These are phyloP conservation scores for Drosophila busckii DNA, from an alignment of 1,140 invertebrate species.

Conservation along the genomic window DNA sequence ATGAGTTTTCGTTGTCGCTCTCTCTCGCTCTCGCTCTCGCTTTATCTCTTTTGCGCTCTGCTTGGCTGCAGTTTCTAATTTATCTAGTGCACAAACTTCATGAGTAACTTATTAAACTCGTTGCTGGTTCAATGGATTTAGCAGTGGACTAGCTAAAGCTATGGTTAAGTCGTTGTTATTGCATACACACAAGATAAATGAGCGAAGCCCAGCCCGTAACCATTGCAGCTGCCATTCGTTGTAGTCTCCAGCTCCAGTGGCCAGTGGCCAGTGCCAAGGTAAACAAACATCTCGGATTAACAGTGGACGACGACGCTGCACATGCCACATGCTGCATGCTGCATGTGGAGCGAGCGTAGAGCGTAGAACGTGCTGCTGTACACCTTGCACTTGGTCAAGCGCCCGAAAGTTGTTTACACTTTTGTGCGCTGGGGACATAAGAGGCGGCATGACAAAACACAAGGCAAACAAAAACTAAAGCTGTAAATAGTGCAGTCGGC, in stretches of 20 bases:
- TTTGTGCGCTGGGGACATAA: slow-evolving; percentile 65
- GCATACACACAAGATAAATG: slow-evolving; percentile 73
- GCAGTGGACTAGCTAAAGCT: slow-evolving; percentile 60
- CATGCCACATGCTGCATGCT: slow-evolving; percentile 10
- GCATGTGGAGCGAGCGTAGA: slow-evolving; percentile 6
- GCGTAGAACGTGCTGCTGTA: slow-evolving; percentile 43
- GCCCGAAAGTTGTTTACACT: slow-evolving; percentile 77
- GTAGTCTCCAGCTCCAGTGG: slow-evolving; percentile 11
- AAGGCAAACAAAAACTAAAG: slow-evolving; percentile 71
- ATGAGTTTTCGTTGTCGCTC: too few species aligned
- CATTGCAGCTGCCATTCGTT: slow-evolving; percentile 4
- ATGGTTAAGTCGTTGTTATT: slow-evolving; percentile 73
- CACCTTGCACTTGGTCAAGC: slow-evolving; percentile 67
- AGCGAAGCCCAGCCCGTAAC: slow-evolving; percentile 29
- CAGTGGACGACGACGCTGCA: slow-evolving; percentile 38
- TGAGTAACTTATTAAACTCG: slow-evolving; percentile 54
- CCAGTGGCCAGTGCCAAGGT: slow-evolving; percentile 52
- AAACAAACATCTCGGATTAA: slow-evolving; percentile 78
- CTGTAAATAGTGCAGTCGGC: slow-evolving; percentile 69
- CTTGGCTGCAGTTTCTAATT: slow-evolving; percentile 25
- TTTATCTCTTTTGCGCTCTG: too few species aligned
- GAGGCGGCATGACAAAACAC: slow-evolving; percentile 74
- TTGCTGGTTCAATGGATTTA: slow-evolving; percentile 65
- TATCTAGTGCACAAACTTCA: slow-evolving; percentile 31
- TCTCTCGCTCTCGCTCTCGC: too few species aligned